A percentile compares a stretch with the other conserved stretches of the same genome.
Evolutionary conservation across 2,888 invertebrate genomes (phyloP).

Genomic region (Odontomyia ornata): DNA sequence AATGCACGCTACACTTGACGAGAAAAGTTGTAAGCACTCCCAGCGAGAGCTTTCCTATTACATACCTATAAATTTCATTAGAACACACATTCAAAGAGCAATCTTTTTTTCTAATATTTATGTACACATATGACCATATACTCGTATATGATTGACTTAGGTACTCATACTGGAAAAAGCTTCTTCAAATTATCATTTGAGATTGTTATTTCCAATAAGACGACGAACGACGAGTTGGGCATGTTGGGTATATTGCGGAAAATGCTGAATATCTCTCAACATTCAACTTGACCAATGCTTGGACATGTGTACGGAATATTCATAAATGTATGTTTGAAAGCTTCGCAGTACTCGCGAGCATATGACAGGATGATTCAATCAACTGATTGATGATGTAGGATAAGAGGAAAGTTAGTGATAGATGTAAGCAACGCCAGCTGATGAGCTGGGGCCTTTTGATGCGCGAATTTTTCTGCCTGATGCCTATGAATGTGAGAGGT

Average conservation of each 20-base stretch:
- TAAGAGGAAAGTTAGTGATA: not conserved
- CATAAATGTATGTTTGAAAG: not conserved
- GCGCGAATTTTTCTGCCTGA: not conserved
- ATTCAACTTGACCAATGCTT: not conserved
- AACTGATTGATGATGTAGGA: not conserved
- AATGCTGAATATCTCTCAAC: not conserved
- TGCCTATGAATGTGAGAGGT: not conserved
- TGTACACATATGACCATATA: too few relatives aligned
- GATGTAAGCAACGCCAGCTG: not conserved
- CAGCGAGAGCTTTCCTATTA: too few relatives aligned
- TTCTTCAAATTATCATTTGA: too few relatives aligned
- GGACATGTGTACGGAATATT: too few relatives aligned
- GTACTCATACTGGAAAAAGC: too few relatives aligned
- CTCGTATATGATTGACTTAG: too few relatives aligned
- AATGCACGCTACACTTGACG: not conserved
- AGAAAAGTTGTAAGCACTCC: too few relatives aligned
- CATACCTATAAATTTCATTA: too few relatives aligned
- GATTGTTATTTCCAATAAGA: too few relatives aligned
- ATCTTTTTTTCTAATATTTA: too few relatives aligned
- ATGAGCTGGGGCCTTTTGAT: slow-evolving; percentile 27
- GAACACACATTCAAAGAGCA: too few relatives aligned
- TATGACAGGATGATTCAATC: slow-evolving; percentile 22
- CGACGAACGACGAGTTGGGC: too few relatives aligned
- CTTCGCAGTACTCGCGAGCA: not conserved
- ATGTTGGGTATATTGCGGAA: not conserved